Evolutionary conservation across 2,888 invertebrate species (phyloP).

Genomic region (Thera britannica): DNA sequence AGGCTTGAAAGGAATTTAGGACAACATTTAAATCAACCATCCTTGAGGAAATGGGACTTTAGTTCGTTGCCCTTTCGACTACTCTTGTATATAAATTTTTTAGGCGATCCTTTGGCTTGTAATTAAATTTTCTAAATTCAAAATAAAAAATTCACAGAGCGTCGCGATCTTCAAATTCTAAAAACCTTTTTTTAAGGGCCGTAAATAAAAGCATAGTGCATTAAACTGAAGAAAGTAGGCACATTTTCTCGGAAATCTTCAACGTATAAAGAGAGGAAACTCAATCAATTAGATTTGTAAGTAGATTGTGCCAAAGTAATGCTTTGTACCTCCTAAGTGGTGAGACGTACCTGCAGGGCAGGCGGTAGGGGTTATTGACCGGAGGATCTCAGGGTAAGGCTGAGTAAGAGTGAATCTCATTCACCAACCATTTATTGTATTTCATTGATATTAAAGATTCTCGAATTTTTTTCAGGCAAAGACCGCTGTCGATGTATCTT

Average conservation of each 20-base stretch:
- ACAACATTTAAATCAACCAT: slow-evolving; percentile 31
- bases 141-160: too few species aligned
- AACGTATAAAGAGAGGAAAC: neutral
- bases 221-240: neutral
- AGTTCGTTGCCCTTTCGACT: slow-evolving; percentile 30
- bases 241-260: neutral
- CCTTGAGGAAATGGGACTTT: slow-evolving; percentile 28
- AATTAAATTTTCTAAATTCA: too few species aligned
- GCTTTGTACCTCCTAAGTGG: slow-evolving; percentile 16
- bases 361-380: slow-evolving; percentile 19
- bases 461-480: neutral
- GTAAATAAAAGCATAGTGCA: neutral
- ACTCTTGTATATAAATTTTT: neutral
- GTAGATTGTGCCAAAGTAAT: slow-evolving; percentile 8
- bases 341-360: slow-evolving; percentile 8
- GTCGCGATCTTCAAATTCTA: too few species aligned
- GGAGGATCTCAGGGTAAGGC: slow-evolving; percentile 7
- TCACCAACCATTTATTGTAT: slow-evolving; percentile 15
- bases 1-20: slow-evolving; percentile 34
- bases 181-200: too few species aligned
- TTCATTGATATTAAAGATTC: slow-evolving; percentile 9
- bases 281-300: neutral
- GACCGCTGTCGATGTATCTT: too few species aligned
- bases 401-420: slow-evolving; percentile 16
- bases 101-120: neutral